These are phyloP conservation scores for Lepidotrigona ventralis DNA, from an alignment of 1,140 invertebrate genomes.

Conservation along the genomic window DNA sequence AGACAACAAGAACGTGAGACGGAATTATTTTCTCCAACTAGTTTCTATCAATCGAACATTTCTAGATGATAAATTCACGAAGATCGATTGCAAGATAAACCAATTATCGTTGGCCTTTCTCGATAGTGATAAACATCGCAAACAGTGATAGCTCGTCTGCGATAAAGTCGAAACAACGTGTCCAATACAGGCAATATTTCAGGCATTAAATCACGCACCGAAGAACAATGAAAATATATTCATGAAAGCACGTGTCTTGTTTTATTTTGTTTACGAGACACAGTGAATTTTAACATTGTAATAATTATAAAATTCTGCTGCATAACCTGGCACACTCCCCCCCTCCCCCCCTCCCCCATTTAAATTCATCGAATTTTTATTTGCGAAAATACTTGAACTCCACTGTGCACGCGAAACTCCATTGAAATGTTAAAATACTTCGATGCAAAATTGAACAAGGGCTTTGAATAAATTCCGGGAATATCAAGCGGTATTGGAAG, in stretches of 20 bases:
- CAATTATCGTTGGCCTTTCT: not conserved
- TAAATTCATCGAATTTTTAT: not conserved
- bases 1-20: too few relatives aligned
- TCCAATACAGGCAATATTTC: not conserved
- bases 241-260: not conserved
- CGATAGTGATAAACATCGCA: not conserved
- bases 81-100: not conserved
- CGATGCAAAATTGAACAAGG: not conserved
- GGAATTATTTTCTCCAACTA: too few relatives aligned
- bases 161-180: not conserved
- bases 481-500: not conserved
- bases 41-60: not conserved
- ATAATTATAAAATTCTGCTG: not conserved
- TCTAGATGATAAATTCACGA: not conserved
- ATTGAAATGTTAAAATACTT: not conserved
- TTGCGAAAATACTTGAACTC: not conserved
- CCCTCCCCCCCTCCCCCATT: not conserved
- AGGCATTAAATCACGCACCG: too few relatives aligned
- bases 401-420: not conserved
- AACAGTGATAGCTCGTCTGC: not conserved
- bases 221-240: not conserved
- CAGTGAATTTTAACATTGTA: not conserved
- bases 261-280: not conserved
- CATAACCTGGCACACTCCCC: not conserved
- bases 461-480: not conserved